A percentile compares a stretch with the other conserved stretches of the same genome.
Conservation (phyloP, 2,888 invertebrate genomes). For the Zeuzera pyrina region DNA sequence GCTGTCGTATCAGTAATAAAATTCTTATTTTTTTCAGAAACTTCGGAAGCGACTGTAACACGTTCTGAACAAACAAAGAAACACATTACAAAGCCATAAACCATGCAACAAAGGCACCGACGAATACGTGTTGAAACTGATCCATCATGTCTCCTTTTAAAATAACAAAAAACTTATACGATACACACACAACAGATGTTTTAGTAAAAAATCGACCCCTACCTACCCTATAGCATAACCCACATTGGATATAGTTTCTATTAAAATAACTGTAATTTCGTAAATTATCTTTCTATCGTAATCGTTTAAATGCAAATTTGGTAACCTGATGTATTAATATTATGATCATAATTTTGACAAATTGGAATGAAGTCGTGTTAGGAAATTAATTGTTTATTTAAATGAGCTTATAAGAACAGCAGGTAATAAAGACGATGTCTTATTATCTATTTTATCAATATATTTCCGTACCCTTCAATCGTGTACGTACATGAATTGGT, state of each 20-base stretch:
- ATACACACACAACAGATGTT: conserved; percentile 66
- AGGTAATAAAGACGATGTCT: neutral
- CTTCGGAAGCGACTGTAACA: conserved; percentile 53
- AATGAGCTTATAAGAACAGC: neutral
- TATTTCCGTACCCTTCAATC: neutral
- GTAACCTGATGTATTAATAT: conserved; percentile 50
- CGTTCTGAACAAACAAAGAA: conserved; percentile 69
- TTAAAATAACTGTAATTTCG: conserved; percentile 61
- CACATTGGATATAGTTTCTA: conserved; percentile 51
- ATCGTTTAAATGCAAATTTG: conserved; percentile 66
- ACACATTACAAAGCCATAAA: conserved; percentile 71
- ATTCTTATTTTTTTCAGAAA: conserved; percentile 30
- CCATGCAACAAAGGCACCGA: conserved; percentile 66
- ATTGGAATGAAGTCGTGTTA: conserved; percentile 32
- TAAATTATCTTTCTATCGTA: conserved; percentile 52
- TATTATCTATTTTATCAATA: neutral
- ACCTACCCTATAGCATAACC: conserved; percentile 39
- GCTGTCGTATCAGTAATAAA: too few relatives aligned
- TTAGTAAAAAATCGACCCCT: conserved; percentile 59
- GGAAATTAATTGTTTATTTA: neutral
- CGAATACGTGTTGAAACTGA: conserved; percentile 71
- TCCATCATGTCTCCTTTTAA: conserved; percentile 72
- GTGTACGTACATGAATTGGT: neutral
- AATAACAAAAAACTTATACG: conserved; percentile 66
- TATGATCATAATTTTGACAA: conserved; percentile 49